phyloP scores from a whole-genome alignment of 2,888 invertebrate genomes.

The Nematopogon swammerdamellus region DNA sequence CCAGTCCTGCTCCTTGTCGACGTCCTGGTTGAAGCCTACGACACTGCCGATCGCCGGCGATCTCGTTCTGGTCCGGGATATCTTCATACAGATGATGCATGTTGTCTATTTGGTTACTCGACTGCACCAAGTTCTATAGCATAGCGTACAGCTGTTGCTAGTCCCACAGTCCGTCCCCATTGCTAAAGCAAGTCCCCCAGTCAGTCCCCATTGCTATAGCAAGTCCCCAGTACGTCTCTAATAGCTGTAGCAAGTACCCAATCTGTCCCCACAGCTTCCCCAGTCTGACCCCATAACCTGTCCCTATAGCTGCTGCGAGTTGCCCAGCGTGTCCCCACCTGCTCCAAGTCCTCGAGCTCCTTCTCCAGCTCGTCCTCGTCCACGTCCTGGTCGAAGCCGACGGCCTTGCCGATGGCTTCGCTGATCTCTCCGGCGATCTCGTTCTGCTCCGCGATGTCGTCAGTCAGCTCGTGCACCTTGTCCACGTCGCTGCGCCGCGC shows the following conservation, averaged over 20 bases:
- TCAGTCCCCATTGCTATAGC: too few species aligned
- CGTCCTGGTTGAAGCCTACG: slow-evolving; percentile 86
- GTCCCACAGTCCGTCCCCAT: too few species aligned
- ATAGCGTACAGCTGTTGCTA: too few species aligned
- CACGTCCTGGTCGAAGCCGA: slow-evolving; percentile 87
- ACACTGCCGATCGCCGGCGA: slow-evolving; percentile 98
- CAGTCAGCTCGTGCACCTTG: slow-evolving; percentile 99
- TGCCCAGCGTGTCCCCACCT: slow-evolving; percentile 27
- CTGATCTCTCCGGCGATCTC: slow-evolving; percentile 98
- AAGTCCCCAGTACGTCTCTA: too few species aligned
- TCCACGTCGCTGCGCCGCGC: slow-evolving; percentile 77
- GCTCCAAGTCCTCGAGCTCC: slow-evolving; percentile 85
- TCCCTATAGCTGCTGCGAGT: too few species aligned
- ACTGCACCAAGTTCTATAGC: too few species aligned
- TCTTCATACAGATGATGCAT: slow-evolving; percentile 99
- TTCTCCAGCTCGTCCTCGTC: slow-evolving; percentile 88
- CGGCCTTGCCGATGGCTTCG: slow-evolving; percentile 97
- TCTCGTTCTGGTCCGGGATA: slow-evolving; percentile 98
- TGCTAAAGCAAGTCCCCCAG: too few species aligned
- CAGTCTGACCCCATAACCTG: too few species aligned
- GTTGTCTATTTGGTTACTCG: slow-evolving; percentile 95
- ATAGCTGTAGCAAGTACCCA: too few species aligned
- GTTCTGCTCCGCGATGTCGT: slow-evolving; percentile 98
- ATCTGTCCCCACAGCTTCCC: too few species aligned
- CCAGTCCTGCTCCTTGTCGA: too few species aligned